Conservation (phyloP, 2,888 invertebrate species). For the Hyalella azteca region DNA sequence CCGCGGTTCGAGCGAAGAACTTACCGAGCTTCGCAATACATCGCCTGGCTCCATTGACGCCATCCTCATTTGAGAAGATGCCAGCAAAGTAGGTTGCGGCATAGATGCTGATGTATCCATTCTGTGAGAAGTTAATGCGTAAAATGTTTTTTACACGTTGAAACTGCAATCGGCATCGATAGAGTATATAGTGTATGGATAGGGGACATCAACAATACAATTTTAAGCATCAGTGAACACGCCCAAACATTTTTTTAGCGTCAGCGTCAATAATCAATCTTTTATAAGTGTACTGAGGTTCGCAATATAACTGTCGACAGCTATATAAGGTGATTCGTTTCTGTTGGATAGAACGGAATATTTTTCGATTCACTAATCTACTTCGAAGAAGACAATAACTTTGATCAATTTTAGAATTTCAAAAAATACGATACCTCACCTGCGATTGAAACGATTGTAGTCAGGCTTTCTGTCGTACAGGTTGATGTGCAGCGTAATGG, state of each 20-base stretch:
- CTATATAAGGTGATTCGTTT: too few relatives aligned
- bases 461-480: conserved; percentile 27
- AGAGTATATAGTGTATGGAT: too few relatives aligned
- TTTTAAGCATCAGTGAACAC: too few relatives aligned
- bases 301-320: too few relatives aligned
- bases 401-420: neutral
- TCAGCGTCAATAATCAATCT: too few relatives aligned
- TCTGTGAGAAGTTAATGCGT: too few relatives aligned
- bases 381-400: neutral
- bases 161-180: too few relatives aligned
- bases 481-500: conserved; percentile 35
- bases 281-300: too few relatives aligned
- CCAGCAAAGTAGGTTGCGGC: neutral
- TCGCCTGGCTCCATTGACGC: neutral
- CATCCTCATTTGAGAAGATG: neutral
- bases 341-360: too few relatives aligned
- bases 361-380: neutral
- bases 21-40: neutral
- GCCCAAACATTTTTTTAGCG: too few relatives aligned
- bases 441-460: neutral
- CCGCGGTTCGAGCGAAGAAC: neutral
- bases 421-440: neutral
- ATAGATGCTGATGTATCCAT: neutral
- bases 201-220: too few relatives aligned
- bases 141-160: too few relatives aligned